Evolutionary conservation across 2,113 vertebrate species (phyloP).

Genomic region (Paramisgurnus dabryanus): DNA sequence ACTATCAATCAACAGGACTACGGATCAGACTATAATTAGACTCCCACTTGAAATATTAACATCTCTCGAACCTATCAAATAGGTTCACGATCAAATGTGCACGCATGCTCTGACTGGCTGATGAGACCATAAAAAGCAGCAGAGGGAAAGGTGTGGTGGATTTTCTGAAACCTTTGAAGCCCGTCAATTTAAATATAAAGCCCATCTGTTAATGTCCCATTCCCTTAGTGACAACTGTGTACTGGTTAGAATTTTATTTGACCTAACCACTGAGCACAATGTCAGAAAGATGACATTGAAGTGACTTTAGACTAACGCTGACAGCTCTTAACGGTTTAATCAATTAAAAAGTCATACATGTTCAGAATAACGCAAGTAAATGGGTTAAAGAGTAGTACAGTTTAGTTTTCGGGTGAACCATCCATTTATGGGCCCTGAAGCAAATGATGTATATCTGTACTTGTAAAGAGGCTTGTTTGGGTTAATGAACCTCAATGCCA

Average conservation of each 20-base stretch:
- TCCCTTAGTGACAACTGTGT: slow-evolving; percentile 48
- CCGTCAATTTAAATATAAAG: slow-evolving; percentile 39
- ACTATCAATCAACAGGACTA: slow-evolving; percentile 34
- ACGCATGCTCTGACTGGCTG: slow-evolving; percentile 17
- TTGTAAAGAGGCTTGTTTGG: slow-evolving; percentile 56
- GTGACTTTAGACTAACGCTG: too few relatives aligned
- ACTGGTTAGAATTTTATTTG: slow-evolving; percentile 69
- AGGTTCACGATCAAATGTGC: slow-evolving; percentile 26
- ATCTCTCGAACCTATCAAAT: slow-evolving; percentile 35
- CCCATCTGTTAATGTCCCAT: slow-evolving; percentile 20
- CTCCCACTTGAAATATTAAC: slow-evolving; percentile 45
- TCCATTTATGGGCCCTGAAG: slow-evolving; percentile 43
- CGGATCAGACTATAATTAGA: slow-evolving; percentile 49
- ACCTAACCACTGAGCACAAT: slow-evolving; percentile 61
- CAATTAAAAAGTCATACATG: too few relatives aligned
- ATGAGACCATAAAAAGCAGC: slow-evolving; percentile 34
- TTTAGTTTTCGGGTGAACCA: neutral
- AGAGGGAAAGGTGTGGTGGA: slow-evolving; percentile 2
- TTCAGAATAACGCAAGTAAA: too few relatives aligned
- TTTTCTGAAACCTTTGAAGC: slow-evolving; percentile 11
- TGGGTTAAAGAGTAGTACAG: too few relatives aligned
- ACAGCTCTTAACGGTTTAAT: too few relatives aligned
- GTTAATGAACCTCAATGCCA: slow-evolving; percentile 45
- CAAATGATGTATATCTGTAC: slow-evolving; percentile 50
- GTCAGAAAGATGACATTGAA: too few relatives aligned